phyloP scores from a whole-genome alignment of 2,888 invertebrate genomes.

The Sinohyriopsis cumingii region DNA sequence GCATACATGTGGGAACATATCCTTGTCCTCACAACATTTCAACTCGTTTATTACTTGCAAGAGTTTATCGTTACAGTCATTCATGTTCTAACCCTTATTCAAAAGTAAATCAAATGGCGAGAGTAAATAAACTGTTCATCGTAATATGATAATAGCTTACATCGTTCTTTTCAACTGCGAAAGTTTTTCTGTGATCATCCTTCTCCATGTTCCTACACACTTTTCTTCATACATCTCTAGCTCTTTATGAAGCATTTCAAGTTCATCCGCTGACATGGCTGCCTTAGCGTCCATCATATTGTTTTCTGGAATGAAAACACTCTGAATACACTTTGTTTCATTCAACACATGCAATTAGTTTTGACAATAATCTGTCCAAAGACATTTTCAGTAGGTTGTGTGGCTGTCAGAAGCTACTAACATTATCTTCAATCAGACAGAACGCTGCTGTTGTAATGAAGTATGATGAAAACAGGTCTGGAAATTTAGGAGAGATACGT shows the following conservation, averaged over 20 bases:
- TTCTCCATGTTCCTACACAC: neutral
- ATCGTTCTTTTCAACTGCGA: neutral
- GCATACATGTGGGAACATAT: no score
- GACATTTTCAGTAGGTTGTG: neutral
- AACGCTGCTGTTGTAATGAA: conserved; percentile 10
- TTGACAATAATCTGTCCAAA: neutral
- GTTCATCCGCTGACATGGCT: neutral
- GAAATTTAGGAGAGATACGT: conserved; percentile 1
- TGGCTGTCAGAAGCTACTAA: conserved; percentile 1
- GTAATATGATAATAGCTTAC: conserved; percentile 2
- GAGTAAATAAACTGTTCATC: neutral
- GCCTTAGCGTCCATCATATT: conserved; percentile 12
- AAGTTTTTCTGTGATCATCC: neutral
- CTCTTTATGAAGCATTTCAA: neutral
- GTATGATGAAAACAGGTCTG: conserved; percentile 7
- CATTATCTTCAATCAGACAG: conserved; percentile 5
- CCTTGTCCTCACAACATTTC: no score
- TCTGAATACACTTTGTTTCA: neutral
- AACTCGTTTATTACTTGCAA: neutral
- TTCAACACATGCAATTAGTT: neutral
- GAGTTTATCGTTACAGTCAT: neutral
- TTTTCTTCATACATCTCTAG: neutral
- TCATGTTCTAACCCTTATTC: neutral
- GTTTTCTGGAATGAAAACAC: conserved; percentile 6
- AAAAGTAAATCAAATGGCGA: neutral